Conservation (phyloP, 2,797 vertebrate species). For the Chelmon rostratus region DNA sequence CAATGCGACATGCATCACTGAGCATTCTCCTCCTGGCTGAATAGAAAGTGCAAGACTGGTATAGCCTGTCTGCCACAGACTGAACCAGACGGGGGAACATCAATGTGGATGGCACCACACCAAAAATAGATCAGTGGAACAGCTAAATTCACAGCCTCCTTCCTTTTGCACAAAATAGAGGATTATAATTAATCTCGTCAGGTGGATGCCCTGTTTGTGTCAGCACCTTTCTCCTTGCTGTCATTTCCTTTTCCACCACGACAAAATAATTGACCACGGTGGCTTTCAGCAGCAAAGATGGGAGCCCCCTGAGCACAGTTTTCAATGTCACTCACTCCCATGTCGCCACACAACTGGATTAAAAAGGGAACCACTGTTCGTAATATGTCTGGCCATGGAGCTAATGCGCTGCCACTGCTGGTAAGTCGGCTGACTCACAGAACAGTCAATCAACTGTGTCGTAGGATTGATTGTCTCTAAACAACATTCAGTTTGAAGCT, state of each 20-base stretch:
- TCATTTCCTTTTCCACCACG: slow-evolving; percentile 20
- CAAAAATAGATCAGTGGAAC: slow-evolving; percentile 71
- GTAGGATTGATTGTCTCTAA: slow-evolving; percentile 4
- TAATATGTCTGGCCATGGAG: slow-evolving; percentile 36
- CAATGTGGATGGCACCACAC: slow-evolving; percentile 64
- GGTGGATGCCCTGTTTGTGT: slow-evolving; percentile 27
- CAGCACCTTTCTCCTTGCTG: slow-evolving; percentile 38
- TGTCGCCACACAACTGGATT: slow-evolving; percentile 30
- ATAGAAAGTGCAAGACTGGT: slow-evolving; percentile 58
- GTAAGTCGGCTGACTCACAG: slow-evolving; percentile 10
- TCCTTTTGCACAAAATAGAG: slow-evolving; percentile 15
- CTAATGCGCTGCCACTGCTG: slow-evolving; percentile 15
- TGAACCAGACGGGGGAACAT: slow-evolving; percentile 58
- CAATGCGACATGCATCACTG: slow-evolving; percentile 67
- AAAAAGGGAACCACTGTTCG: slow-evolving; percentile 30
- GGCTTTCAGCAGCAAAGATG: slow-evolving; percentile 38
- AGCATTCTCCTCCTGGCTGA: slow-evolving; percentile 63
- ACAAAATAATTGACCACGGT: slow-evolving; percentile 30
- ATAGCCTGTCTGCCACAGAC: slow-evolving; percentile 40
- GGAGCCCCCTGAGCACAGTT: slow-evolving; percentile 4
- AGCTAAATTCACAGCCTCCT: slow-evolving; percentile 37
- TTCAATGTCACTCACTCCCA: slow-evolving; percentile 39
- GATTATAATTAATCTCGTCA: slow-evolving; percentile 11
- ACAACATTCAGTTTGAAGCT: slow-evolving; percentile 5
- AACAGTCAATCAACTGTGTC: slow-evolving; percentile 39